Conservation (phyloP, 1,140 invertebrate species). For the Drosophila tsacasi region DNA sequence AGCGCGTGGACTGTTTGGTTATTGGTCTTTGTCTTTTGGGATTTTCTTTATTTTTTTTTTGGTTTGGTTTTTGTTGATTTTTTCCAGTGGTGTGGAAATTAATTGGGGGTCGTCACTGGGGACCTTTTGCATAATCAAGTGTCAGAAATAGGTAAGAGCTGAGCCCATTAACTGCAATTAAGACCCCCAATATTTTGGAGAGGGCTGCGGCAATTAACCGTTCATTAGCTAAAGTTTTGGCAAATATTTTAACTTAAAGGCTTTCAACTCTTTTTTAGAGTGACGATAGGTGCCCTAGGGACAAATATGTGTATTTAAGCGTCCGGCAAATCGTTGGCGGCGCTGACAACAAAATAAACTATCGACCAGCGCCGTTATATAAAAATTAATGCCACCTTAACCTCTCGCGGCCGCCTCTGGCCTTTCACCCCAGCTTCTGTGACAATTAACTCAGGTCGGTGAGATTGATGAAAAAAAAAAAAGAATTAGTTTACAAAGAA, state of each 20-base stretch:
- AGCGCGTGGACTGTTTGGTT: conserved; percentile 15
- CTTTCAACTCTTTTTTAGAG: conserved; percentile 17
- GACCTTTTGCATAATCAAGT: conserved; percentile 80
- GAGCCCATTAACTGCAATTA: conserved; percentile 73
- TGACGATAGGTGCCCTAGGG: conserved; percentile 13
- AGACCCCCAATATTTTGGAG: conserved; percentile 35
- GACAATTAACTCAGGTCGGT: conserved; percentile 11
- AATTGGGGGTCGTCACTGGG: conserved; percentile 34
- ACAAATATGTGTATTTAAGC: conserved; percentile 41
- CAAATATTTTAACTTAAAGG: conserved; percentile 61
- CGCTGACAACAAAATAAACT: conserved; percentile 44
- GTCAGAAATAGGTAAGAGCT: conserved; percentile 62
- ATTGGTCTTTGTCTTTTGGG: conserved; percentile 1
- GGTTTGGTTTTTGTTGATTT: background rate
- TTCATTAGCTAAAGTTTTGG: conserved; percentile 73
- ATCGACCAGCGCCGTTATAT: conserved; percentile 71
- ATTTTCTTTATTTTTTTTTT: conserved; percentile 8
- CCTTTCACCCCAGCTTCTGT: conserved; percentile 23
- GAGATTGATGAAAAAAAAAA: background rate
- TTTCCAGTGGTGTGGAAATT: conserved; percentile 57
- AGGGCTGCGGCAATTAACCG: conserved; percentile 70
- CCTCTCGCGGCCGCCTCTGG: conserved; percentile 11
- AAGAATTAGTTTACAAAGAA: no score
- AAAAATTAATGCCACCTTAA: conserved; percentile 53
- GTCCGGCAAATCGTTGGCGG: conserved; percentile 19